Evolutionary conservation across 2,888 invertebrate species (phyloP).

Genomic region (Mythimna lalbum): DNA sequence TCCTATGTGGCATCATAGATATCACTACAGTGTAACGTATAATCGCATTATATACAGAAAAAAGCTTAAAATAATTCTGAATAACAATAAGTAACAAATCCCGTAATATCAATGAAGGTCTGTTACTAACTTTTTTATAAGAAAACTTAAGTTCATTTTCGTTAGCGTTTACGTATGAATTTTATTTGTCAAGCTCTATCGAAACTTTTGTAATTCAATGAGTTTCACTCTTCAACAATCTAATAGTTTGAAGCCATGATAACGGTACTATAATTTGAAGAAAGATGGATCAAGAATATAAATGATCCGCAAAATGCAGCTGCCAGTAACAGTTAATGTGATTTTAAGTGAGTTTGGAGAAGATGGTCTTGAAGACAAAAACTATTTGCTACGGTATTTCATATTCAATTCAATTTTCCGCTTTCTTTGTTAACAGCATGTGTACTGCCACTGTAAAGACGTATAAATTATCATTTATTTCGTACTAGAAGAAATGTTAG

Average conservation of each 20-base stretch:
- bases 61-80: background rate
- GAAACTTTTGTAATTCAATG: slow-evolving; percentile 30
- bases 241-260: slow-evolving; percentile 2
- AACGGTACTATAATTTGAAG: slow-evolving; percentile 14
- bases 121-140: slow-evolving; percentile 14
- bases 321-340: slow-evolving; percentile 44
- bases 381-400: slow-evolving; percentile 16
- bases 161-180: slow-evolving; percentile 23
- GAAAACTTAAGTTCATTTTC: slow-evolving; percentile 14
- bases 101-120: background rate
- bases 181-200: slow-evolving; percentile 6
- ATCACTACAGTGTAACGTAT: background rate
- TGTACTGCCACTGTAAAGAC: background rate
- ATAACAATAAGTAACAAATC: background rate
- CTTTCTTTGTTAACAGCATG: background rate
- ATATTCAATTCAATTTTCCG: slow-evolving; percentile 21
- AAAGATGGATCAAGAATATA: slow-evolving; percentile 51
- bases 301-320: slow-evolving; percentile 44
- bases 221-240: slow-evolving; percentile 19
- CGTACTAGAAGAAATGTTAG: background rate
- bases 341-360: slow-evolving; percentile 42
- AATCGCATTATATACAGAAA: background rate
- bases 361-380: slow-evolving; percentile 10
- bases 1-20: too few species aligned
- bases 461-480: too few species aligned